These are phyloP conservation scores for Petromus typicus DNA, from an alignment of 2,113 vertebrate genomes.

Conservation along the genomic window DNA sequence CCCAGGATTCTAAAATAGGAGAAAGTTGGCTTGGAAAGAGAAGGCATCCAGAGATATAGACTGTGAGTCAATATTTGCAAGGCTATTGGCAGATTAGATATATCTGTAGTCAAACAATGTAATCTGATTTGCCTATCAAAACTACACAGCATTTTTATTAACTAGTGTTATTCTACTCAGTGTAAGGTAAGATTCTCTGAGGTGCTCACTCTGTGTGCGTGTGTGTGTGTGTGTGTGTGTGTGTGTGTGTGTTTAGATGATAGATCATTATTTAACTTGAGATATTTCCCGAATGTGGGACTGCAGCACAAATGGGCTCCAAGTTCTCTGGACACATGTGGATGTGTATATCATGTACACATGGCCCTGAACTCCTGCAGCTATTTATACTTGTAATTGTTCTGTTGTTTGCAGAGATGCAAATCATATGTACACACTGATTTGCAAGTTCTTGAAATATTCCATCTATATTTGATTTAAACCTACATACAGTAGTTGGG, in stretches of 20 bases:
- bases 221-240: not conserved
- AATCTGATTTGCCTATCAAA: constrained; percentile 78
- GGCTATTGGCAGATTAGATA: constrained; percentile 77
- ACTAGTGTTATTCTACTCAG: constrained; percentile 31
- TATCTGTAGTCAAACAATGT: constrained; percentile 76
- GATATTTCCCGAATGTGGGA: constrained; percentile 47
- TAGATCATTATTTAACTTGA: constrained; percentile 69
- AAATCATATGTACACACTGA: constrained; percentile 26
- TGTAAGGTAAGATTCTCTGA: constrained; percentile 39
- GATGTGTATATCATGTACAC: constrained; percentile 38
- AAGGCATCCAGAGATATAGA: constrained; percentile 57
- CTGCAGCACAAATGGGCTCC: constrained; percentile 25
- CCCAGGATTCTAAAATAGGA: not conserved
- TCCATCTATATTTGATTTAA: constrained; percentile 20
- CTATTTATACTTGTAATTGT: constrained; percentile 40
- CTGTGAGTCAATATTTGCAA: constrained; percentile 81
- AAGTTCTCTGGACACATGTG: constrained; percentile 50
- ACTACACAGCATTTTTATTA: constrained; percentile 71
- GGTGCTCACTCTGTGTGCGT: not conserved
- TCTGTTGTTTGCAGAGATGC: constrained; percentile 44
- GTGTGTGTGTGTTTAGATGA: not conserved
- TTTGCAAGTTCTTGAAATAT: constrained; percentile 48
- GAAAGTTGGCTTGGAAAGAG: constrained; percentile 50
- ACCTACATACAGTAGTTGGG: constrained; percentile 44
- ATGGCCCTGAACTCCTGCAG: not conserved